phyloP scores from a whole-genome alignment of 2,797 vertebrate species.

The Nannoperca obscura region DNA sequence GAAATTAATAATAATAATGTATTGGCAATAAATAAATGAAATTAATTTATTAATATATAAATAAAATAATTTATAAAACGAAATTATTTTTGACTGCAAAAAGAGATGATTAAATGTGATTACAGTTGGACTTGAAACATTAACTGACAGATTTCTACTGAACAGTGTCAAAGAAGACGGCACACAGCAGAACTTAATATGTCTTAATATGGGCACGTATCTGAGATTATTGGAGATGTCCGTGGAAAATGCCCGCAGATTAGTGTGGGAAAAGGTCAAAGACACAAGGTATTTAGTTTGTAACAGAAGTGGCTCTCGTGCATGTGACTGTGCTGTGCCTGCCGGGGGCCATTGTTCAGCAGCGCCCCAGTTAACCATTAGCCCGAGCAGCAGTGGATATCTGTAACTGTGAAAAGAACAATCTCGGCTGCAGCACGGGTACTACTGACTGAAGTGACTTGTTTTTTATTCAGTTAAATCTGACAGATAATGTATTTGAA shows the following conservation, averaged over 20 bases:
- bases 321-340: constrained; percentile 26
- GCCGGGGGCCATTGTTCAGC: constrained; percentile 45
- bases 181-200: constrained; percentile 83
- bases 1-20: neutral
- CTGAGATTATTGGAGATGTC: constrained; percentile 93
- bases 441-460: neutral
- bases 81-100: neutral
- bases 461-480: neutral
- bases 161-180: constrained; percentile 90
- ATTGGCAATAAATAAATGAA: neutral
- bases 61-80: too few relatives aligned
- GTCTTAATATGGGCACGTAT: constrained; percentile 88
- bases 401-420: constrained; percentile 12
- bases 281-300: constrained; percentile 89
- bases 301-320: constrained; percentile 4
- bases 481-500: neutral
- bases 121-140: neutral
- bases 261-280: constrained; percentile 94
- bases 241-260: constrained; percentile 96
- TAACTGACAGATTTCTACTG: too few relatives aligned
- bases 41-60: too few relatives aligned
- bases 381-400: constrained; percentile 32
- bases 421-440: neutral
- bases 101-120: neutral
- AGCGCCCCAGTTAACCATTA: constrained; percentile 73